Percentiles rank a stretch among this genome's conserved stretches.
These are phyloP conservation scores for Drosophila chauvacae DNA, from an alignment of 1,140 invertebrate genomes.

Conservation along the genomic window DNA sequence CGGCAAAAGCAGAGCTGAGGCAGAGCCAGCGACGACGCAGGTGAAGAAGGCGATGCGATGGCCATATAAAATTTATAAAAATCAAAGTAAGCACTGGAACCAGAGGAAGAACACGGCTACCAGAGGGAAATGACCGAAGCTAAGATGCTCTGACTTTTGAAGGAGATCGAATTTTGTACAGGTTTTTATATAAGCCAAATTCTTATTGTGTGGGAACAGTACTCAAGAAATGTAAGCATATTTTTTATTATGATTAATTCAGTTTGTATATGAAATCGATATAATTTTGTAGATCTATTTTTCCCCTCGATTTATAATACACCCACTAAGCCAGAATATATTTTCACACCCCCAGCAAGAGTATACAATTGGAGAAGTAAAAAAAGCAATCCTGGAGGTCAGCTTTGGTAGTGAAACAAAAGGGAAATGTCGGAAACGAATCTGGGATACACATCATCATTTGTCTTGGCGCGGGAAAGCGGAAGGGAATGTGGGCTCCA, in stretches of 20 bases:
- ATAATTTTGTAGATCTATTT: neutral
- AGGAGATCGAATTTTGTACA: neutral
- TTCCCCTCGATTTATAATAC: neutral
- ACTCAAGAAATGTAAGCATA: neutral
- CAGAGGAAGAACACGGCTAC: neutral
- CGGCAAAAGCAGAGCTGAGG: neutral
- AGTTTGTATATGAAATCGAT: neutral
- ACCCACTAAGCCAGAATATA: neutral
- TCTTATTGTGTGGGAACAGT: neutral
- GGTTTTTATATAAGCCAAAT: neutral
- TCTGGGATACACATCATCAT: slow-evolving; percentile 71
- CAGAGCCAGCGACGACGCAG: slow-evolving; percentile 1
- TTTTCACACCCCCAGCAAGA: neutral
- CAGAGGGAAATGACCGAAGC: neutral
- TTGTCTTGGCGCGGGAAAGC: slow-evolving; percentile 60
- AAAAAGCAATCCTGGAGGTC: slow-evolving; percentile 16
- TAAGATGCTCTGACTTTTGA: neutral
- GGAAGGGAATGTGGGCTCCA: slow-evolving; percentile 18
- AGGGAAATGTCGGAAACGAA: slow-evolving; percentile 13
- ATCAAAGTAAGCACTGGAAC: slow-evolving; percentile 68
- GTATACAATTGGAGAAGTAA: slow-evolving; percentile 2
- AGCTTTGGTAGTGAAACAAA: slow-evolving; percentile 39
- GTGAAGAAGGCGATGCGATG: slow-evolving; percentile 23
- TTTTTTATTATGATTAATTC: neutral
- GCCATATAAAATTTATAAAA: slow-evolving; percentile 81